Evolutionary conservation across 2,113 vertebrate genomes (phyloP).

Genomic region (Rana temporaria): DNA sequence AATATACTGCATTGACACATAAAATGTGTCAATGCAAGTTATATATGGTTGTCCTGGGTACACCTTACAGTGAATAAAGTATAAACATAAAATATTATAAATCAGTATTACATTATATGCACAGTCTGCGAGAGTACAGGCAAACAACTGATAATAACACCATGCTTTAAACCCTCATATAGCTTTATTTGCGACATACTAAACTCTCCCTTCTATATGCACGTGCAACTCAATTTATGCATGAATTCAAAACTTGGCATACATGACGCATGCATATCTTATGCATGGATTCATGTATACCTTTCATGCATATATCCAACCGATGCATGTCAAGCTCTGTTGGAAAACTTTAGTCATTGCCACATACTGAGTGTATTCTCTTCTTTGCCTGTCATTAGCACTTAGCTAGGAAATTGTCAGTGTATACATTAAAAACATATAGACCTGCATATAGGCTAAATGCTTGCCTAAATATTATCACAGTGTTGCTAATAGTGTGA

Average conservation of each 20-base stretch:
- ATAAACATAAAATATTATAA: too few relatives aligned
- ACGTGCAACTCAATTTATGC: conserved; percentile 55
- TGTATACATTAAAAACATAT: background rate
- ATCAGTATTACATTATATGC: background rate
- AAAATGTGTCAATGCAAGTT: too few relatives aligned
- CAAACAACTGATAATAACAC: background rate
- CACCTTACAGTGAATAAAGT: too few relatives aligned
- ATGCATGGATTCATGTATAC: conserved; percentile 55
- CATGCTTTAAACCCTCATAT: background rate
- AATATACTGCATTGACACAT: too few relatives aligned
- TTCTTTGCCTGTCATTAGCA: conserved; percentile 1
- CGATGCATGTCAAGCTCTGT: conserved; percentile 26
- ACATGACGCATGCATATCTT: conserved; percentile 44
- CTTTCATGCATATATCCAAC: conserved; percentile 50
- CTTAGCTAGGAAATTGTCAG: background rate
- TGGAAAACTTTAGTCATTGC: conserved; percentile 40
- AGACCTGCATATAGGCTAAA: background rate
- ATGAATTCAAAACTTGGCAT: conserved; percentile 34
- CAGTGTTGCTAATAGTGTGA: too few relatives aligned
- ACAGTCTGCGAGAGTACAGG: background rate
- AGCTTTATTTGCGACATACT: background rate
- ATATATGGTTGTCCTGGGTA: too few relatives aligned
- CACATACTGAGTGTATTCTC: conserved; percentile 7
- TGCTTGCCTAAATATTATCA: background rate
- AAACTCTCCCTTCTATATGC: conserved; percentile 44